Base-by-base conservation (phyloP, 2,113 vertebrate genomes). In the Psilopsiagon aurifrons region DNA sequence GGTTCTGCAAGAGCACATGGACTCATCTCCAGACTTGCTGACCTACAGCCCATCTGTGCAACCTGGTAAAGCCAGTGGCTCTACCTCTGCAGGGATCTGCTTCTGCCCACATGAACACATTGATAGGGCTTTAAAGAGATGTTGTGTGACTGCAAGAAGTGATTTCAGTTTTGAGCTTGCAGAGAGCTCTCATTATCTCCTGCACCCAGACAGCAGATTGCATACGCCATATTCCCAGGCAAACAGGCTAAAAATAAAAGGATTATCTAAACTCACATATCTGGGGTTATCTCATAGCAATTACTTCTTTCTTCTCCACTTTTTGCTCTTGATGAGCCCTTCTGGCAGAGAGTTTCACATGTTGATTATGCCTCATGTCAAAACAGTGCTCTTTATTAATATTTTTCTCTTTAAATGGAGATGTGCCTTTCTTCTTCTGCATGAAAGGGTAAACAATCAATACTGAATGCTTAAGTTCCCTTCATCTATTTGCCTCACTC, bases 231-330 rank as follows among this genome's bases (percentile, higher is more conserved):
- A 52, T 55, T 86, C 33, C 82, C 60, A 78, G 33, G 19, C 55
- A 86, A 63, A 83, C 37, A 46, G 8, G 29, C 82, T 90, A 94
- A 86, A 89, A 89, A 82, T 86, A 88, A 82, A 57, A 51, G 14
- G 55, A 54, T 28, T 37, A 29, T 9, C 59, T 71, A 62, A 68
- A 73, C 60, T 78, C 49, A 33, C 70, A 63, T 25, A 78, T 52
- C 75, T 81, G 33, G 24, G 12, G 59, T 82, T 73, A 67, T 44
- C 46, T 67, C 51, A 44, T 18, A 73, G 86, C 35, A 63, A 43
- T 46, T 41, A 44, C 28, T 89, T 44, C 41, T 82, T 8, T 63
- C 41, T 69, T 71, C 27, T 80, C 46, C 24, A 51, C 41, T 68
- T 69, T 83, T 67, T 68, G 70, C 71, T 76, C 60, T 92, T 77